Base-by-base conservation (phyloP, 2,113 vertebrate genomes). In the Opisthocomus hoazin region DNA sequence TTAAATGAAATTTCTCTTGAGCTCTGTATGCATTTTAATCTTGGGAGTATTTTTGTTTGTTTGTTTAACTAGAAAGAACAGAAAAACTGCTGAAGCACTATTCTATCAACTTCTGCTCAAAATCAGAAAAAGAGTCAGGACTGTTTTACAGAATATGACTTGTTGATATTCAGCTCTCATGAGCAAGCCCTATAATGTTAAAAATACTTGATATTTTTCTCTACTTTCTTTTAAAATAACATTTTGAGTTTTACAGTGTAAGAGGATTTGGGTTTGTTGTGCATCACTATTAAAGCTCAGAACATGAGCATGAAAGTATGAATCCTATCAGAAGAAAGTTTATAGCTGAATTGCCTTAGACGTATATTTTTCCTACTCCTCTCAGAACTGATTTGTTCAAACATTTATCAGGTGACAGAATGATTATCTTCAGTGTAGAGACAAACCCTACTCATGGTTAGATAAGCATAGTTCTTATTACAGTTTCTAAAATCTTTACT, bases 1-100 rank as follows among this genome's bases (percentile, higher is more conserved):
- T 94, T 88, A 96, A 97, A 94, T 93, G 83, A 93, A 71, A 94
- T 79, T 93, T 82, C 46, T 97, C 77, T 87, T 74, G 10, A 45
- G 51, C 17, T 91, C 27, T 71, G 21, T 69, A 68, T 73, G 27
- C 46, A 84, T 93, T 96, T 96, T 93, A 96, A 96, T 95, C 80
- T 73, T 91, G 73, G 43, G 43, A 85, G 37, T 76, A 60, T 18
- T 90, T 86, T 91, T 88, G 17, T 65, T 82, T 92, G n/a, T 84
- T 94, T 92, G 27, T 60, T 92, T 97, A 95, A 93, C 92, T 95
- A 93, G 69, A 68, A 94, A 85, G 54, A 86, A 65, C 46, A 77
- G 51, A 73, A 89, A 94, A 91, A 86, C 50, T 83, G 85, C 46
- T 88, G 92, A 94, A 70, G 75, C 76, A 70, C 74, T 89, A 79